Evolutionary conservation across 2,113 vertebrate species (phyloP).

Genomic region (Oreochromis aureus): DNA sequence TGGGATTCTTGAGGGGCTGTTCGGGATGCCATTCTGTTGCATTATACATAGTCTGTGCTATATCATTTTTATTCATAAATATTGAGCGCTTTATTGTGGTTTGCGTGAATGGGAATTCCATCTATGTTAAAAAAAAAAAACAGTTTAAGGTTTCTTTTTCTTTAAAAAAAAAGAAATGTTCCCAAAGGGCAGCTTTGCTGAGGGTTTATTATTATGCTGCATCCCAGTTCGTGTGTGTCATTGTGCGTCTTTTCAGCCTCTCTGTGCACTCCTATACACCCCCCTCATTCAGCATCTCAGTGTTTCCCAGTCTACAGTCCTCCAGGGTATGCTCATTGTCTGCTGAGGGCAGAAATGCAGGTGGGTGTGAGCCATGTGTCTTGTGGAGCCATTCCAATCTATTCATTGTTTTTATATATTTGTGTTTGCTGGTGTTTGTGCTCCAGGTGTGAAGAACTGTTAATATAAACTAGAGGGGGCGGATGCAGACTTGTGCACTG

Average conservation of each 20-base stretch:
- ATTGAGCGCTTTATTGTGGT: background rate
- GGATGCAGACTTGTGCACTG: background rate
- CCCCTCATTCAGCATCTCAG: background rate
- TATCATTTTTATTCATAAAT: background rate
- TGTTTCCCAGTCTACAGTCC: background rate
- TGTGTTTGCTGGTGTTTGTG: background rate
- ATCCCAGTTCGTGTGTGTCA: background rate
- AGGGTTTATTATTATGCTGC: background rate
- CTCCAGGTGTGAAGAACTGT: background rate
- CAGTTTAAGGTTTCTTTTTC: background rate
- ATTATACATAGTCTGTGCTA: background rate
- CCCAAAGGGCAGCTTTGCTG: background rate
- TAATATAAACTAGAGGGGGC: background rate
- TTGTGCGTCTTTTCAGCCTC: background rate
- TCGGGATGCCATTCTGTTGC: background rate
- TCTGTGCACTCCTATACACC: background rate
- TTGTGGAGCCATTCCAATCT: background rate
- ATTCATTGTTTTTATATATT: background rate
- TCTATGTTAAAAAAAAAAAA: background rate
- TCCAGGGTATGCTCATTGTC: conserved; percentile 44
- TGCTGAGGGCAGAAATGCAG: conserved; percentile 19
- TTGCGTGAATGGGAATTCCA: background rate
- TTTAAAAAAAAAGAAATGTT: background rate
- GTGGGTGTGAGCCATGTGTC: conserved; percentile 16
- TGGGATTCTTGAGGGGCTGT: background rate